These are phyloP conservation scores for Cactoblastis cactorum DNA, from an alignment of 2,888 invertebrate genomes.

Conservation along the genomic window DNA sequence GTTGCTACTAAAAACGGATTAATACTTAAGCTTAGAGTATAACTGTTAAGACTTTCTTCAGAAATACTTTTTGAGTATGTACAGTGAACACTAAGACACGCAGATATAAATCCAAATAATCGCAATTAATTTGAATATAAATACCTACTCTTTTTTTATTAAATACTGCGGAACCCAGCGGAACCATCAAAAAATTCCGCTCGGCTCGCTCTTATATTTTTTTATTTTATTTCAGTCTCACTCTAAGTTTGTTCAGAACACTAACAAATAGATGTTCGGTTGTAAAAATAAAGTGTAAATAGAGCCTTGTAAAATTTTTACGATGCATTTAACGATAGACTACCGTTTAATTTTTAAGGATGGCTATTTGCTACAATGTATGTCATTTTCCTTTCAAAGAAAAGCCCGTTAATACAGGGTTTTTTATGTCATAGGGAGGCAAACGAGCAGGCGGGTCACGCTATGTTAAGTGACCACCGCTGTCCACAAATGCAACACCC, in stretches of 20 bases:
- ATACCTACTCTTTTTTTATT: not conserved
- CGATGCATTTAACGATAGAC: slow-evolving; percentile 12
- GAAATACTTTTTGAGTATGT: no score
- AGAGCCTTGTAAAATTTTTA: slow-evolving; percentile 17
- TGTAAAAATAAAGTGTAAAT: slow-evolving; percentile 18
- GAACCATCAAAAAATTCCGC: not conserved
- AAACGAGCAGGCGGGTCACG: no score
- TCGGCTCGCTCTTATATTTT: slow-evolving; percentile 16
- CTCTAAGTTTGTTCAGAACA: slow-evolving; percentile 20
- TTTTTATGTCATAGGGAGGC: no score
- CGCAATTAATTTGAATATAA: not conserved
- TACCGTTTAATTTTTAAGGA: slow-evolving; percentile 5
- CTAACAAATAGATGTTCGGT: slow-evolving; percentile 26
- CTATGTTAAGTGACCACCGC: no score
- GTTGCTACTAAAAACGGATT: no score
- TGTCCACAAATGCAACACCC: no score
- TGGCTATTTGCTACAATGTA: not conserved
- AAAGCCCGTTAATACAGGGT: no score
- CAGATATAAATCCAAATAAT: no score
- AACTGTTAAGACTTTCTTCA: no score
- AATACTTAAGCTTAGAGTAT: no score
- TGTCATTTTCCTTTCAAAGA: no score
- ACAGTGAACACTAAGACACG: no score
- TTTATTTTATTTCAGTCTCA: slow-evolving; percentile 23
- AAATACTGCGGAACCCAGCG: not conserved